Base-by-base conservation (phyloP, 2,113 vertebrate species). In the Pituophis catenifer region DNA sequence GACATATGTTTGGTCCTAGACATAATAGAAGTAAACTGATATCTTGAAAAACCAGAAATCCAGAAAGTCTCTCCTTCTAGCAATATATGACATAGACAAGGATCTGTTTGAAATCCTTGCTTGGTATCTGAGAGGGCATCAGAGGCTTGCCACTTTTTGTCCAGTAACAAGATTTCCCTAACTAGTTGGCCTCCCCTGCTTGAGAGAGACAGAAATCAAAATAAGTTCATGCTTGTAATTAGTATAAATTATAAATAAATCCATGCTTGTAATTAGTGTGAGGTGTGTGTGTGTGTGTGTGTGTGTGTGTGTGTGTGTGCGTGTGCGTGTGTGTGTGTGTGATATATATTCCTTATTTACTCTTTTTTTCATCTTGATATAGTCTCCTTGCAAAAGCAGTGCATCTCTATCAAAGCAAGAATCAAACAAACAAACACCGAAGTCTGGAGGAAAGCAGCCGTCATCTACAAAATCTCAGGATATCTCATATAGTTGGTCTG, bases 381-480 rank as follows among this genome's bases (percentile, higher is more conserved):
- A 98, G 98, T 97, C 98, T 97, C 96, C 97, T 96, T 94, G 97
- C 90, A 98, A 98, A 98, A 98, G 95, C 94, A 98, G 94, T 54
- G 15, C 94, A 94, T 98, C 98, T 95, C 81, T 96, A 54, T 97
- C 97, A 93, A 98, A 98, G 94, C 98, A 97, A 91, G 98, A 99
- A 57, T 97, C 96, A 89, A 97, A 96, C 95, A 98, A 97, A 97
- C 94, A 95, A 90, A 96, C 94, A 93, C 96, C 95, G 0, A 96
- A 95, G 93, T 94, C 93, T 96, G 98, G 95, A 94, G 97, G 96
- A 93, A 98, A 98, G 52, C 96, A 96, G 11, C 95, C 15, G 89
- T 97, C 98, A 48, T 96, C 97, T 89, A 91, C 97, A 94, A 98
- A 95, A 94, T 98, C 97, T 85, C 93, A 97, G n/a, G 97, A 98